Evolutionary conservation across 2,888 invertebrate genomes (phyloP).

Genomic region (Eulithis prunata): DNA sequence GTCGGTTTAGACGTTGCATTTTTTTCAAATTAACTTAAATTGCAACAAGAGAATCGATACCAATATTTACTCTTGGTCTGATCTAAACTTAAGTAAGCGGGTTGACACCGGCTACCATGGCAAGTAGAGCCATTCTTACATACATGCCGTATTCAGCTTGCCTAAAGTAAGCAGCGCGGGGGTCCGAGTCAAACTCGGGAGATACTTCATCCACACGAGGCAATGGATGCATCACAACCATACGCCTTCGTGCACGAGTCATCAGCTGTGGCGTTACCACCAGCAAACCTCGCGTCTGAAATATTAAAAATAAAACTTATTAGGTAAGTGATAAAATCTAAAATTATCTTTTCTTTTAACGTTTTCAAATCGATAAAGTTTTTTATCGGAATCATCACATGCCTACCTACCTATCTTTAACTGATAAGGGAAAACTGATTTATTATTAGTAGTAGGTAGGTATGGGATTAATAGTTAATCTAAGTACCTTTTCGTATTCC

Average conservation of each 20-base stretch:
- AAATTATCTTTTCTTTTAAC: not conserved
- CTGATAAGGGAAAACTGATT: not conserved
- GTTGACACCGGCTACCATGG: slow-evolving; percentile 92
- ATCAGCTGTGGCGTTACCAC: slow-evolving; percentile 97
- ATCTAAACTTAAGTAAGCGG: slow-evolving; percentile 57
- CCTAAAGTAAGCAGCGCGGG: slow-evolving; percentile 98
- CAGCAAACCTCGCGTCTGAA: slow-evolving; percentile 93
- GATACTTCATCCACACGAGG: slow-evolving; percentile 98
- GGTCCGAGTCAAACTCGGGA: slow-evolving; percentile 97
- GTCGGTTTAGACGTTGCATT: no score
- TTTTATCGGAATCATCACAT: slow-evolving; percentile 8
- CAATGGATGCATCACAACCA: slow-evolving; percentile 98
- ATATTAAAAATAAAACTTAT: slow-evolving; percentile 33
- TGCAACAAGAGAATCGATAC: no score
- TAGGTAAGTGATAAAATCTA: no score
- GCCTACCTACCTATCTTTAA: slow-evolving; percentile 83
- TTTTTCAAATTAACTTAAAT: no score
- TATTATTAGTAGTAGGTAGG: not conserved
- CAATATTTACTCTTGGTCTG: no score
- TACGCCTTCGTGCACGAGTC: slow-evolving; percentile 96
- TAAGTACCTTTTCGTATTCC: slow-evolving; percentile 91
- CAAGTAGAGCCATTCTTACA: slow-evolving; percentile 98
- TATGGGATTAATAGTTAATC: not conserved
- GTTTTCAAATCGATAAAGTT: slow-evolving; percentile 6
- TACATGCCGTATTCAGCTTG: slow-evolving; percentile 99